Evolutionary conservation across 2,797 vertebrate species (phyloP), one percentile per base, ranked within the genome.

Genomic region (Sebastes hubbsi): DNA sequence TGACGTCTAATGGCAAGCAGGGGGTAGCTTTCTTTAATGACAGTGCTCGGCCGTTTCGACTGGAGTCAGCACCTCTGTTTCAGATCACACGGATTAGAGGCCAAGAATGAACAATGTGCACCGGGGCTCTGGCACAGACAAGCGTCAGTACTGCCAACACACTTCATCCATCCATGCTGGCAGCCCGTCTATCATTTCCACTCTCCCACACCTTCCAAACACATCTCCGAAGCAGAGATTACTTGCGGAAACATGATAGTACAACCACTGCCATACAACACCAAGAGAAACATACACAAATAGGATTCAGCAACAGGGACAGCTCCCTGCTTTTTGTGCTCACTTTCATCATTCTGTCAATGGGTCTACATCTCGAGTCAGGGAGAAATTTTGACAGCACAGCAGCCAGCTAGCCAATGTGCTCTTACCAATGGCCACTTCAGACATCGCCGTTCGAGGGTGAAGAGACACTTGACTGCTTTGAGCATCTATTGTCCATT

Each of bases 61-160:
- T 88, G 64, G 82, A 94, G 91, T 94, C 93, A 95, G 90, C 91
- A 93, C 89, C 91, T 93, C 88, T 89, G 86, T 65, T 88, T 88
- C 86, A 87, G 86, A 93, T 94, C 88, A 64, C 87, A 87, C 49
- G 81, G 81, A 90, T 91, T 85, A 92, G 73, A 87, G 85, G 86
- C 89, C 88, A 87, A 87, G 86, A 88, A 86, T 85, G 86, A 92
- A 91, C 91, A 93, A 92, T 89, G 83, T 84, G 83, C 20, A 25
- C 84, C 61, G 49, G 60, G 71, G 85, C 83, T 85, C 84, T 91
- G 91, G 92, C 90, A 81, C 73, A 73, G 82, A 78, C 78, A 10
- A 61, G 81, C 58, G 29, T 83, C 86, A 75, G 77, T 65, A 22
- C 84, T 88, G 87, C 90, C 88, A 88, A 82, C 80, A 77, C 88